Base-by-base conservation (phyloP, 1,140 invertebrate genomes). In the Limonius californicus region DNA sequence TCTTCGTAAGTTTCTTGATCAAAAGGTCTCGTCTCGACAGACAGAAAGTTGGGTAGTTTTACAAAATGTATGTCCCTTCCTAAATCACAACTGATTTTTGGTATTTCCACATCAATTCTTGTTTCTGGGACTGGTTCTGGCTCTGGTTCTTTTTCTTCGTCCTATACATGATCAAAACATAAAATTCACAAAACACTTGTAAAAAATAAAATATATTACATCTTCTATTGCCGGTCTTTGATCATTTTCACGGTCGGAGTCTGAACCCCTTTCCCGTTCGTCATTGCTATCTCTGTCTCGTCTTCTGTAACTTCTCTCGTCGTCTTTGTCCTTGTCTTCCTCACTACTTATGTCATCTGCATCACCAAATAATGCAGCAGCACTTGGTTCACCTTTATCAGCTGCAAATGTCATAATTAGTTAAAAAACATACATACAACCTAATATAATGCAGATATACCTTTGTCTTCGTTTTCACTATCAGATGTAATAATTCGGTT, bases 1-100 rank as follows among this genome's bases (percentile, higher is more conserved):
- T 99, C 97, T 80, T 99, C 97, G 77, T 99, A 99, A 0, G 91
- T 94, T 62, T 90, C 88, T 0, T 88, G 84, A 77, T 99, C 96
- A 76, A 98, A 99, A 0, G 97, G 97, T 67, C 96, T 81, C 0
- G 91, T 93, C 73, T 95, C 92, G 1, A 95, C 91, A 0, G 92
- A 94, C 65, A 97, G 83, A 74, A 97, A 96, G 76, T 96, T 96
- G 0, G 94, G 94, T 35, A 96, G 72, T 77, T 97, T 96, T 0
- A 99, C 94, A 76, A 98, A 98, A 76, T 98, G 92, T 68, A 97
- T 83, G 69, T 95, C 91, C 63, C 87, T 88, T 30, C 95, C 95
- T 1, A 98, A 81, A 78, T 97, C 91, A 8, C 94, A 93, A 53
- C 86, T 87, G 64, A 98, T 97, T 78, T 95, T 91, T 0, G 96